Percentiles rank a stretch among this genome's conserved stretches.
Conservation (phyloP, 1,140 invertebrate genomes). For the Fopius arisanus region DNA sequence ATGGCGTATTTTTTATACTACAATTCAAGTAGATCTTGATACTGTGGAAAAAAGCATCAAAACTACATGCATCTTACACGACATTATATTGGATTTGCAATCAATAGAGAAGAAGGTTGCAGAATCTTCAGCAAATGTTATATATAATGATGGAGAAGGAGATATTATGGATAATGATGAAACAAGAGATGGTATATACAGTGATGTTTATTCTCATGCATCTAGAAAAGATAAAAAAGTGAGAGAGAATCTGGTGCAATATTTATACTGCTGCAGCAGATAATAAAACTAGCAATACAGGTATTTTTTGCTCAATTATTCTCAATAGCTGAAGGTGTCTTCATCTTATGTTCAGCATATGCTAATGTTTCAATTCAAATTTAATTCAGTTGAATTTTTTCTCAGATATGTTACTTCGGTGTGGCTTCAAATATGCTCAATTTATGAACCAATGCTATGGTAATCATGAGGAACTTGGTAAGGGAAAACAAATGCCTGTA, state of each 20-base stretch:
- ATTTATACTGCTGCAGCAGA: background rate
- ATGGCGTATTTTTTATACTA: background rate
- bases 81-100: background rate
- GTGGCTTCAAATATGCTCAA: conserved; percentile 86
- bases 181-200: too few relatives aligned
- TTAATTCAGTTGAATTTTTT: too few relatives aligned
- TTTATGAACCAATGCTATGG: conserved; percentile 98
- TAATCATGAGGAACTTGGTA: conserved; percentile 86
- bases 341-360: conserved; percentile 24
- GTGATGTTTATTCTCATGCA: too few relatives aligned
- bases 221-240: too few relatives aligned
- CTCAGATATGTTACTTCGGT: conserved; percentile 86
- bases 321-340: too few relatives aligned
- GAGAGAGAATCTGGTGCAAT: background rate
- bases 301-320: background rate
- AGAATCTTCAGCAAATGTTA: background rate
- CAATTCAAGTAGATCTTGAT: background rate
- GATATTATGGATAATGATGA: background rate
- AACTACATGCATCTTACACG: background rate
- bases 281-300: background rate
- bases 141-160: background rate
- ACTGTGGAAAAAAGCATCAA: background rate
- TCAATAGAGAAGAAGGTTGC: background rate
- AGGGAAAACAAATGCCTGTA: conserved; percentile 96
- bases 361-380: too few relatives aligned